Conservation (phyloP, 2,113 vertebrate genomes). For the Blennius ocellaris region DNA sequence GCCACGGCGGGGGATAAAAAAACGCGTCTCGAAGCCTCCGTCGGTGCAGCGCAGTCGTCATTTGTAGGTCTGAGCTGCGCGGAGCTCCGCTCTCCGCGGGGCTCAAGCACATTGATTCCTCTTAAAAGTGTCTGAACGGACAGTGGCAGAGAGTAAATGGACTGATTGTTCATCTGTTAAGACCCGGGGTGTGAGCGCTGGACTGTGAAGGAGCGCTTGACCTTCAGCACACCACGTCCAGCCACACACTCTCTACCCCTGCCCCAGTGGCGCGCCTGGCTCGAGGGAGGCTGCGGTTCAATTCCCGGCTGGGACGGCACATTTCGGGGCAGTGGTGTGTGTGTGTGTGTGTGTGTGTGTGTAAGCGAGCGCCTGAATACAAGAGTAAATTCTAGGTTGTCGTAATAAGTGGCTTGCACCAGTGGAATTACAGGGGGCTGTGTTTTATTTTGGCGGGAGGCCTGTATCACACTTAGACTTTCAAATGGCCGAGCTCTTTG, state of each 20-base stretch:
- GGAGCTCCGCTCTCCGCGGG: constrained; percentile 60
- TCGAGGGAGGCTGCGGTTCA: too few relatives aligned
- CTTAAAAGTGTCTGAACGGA: constrained; percentile 72
- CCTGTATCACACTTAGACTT: not conserved
- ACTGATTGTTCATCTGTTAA: constrained; percentile 86
- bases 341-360: too few relatives aligned
- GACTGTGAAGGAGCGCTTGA: constrained; percentile 83
- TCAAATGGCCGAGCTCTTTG: not conserved
- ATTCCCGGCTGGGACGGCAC: too few relatives aligned
- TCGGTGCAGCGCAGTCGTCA: constrained; percentile 56
- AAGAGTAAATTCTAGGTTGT: too few relatives aligned
- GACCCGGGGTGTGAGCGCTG: constrained; percentile 77
- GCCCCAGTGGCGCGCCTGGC: not conserved
- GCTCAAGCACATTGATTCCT: constrained; percentile 79
- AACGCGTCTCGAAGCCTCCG: not conserved
- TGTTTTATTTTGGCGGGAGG: not conserved
- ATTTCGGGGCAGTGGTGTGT: too few relatives aligned
- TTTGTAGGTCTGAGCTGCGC: constrained; percentile 69
- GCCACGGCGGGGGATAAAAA: too few relatives aligned
- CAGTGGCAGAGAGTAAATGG: constrained; percentile 81
- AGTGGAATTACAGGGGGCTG: not conserved
- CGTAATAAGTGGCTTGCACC: not conserved
- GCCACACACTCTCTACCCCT: constrained; percentile 26
- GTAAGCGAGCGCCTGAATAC: too few relatives aligned
- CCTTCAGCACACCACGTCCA: constrained; percentile 87